Evolutionary conservation across 2,797 vertebrate genomes (phyloP).

Genomic region (Eulemur rubriventer): DNA sequence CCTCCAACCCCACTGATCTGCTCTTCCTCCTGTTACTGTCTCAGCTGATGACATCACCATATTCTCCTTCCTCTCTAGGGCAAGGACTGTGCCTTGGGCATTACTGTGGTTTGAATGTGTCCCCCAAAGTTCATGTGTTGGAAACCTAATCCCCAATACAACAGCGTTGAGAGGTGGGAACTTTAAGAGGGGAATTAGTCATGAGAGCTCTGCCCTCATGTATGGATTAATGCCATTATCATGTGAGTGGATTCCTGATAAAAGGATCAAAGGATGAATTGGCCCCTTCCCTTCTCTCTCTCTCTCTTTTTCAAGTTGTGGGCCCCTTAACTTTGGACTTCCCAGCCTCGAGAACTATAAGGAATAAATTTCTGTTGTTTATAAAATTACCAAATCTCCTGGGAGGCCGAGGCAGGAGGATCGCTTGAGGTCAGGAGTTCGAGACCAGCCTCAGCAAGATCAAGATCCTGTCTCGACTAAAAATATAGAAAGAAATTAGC

Average conservation of each 20-base stretch:
- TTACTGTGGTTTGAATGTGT: neutral
- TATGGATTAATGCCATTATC: neutral
- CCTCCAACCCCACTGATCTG: neutral
- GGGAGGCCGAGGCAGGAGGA: too few species aligned
- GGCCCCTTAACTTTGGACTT: neutral
- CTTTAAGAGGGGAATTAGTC: neutral
- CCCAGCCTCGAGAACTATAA: too few species aligned
- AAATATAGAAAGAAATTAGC: too few species aligned
- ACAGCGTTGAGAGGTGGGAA: neutral
- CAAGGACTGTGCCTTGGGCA: neutral
- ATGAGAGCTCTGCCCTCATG: neutral
- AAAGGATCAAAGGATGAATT: neutral
- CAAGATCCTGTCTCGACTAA: too few species aligned
- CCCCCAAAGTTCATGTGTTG: neutral
- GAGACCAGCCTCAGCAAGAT: too few species aligned
- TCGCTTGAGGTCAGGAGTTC: too few species aligned
- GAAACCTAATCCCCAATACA: neutral
- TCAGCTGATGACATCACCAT: neutral
- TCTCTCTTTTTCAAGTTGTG: neutral
- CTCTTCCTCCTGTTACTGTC: neutral
- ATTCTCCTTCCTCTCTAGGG: neutral
- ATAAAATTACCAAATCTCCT: neutral
- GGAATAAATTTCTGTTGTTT: neutral
- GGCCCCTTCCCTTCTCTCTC: neutral
- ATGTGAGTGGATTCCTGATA: neutral